These are phyloP conservation scores for Azemiops feae DNA, from an alignment of 2,113 vertebrate species.

Conservation along the genomic window DNA sequence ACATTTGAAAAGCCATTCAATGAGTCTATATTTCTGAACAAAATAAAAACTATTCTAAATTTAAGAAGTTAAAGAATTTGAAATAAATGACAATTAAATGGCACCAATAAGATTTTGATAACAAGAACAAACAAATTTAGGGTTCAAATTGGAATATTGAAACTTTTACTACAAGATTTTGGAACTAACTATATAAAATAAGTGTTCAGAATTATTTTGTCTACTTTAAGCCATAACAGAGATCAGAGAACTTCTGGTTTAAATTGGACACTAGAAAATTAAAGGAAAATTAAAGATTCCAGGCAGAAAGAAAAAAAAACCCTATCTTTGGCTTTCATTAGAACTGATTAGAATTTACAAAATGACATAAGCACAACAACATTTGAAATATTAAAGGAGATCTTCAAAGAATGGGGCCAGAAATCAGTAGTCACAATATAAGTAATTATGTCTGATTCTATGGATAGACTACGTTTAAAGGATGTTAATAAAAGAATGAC, in stretches of 20 bases:
- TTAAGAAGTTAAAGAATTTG: neutral
- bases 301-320: neutral
- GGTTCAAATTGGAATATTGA: neutral
- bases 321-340: neutral
- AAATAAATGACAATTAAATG: neutral
- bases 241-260: neutral
- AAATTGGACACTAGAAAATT: neutral
- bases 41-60: neutral
- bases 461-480: neutral
- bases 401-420: neutral
- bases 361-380: neutral
- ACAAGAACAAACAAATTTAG: neutral
- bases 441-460: neutral
- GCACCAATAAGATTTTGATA: neutral
- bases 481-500: neutral
- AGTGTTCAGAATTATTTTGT: neutral
- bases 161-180: neutral
- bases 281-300: neutral
- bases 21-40: neutral
- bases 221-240: neutral
- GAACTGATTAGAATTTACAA: neutral
- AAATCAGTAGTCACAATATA: neutral
- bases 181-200: neutral
- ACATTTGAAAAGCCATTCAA: neutral
- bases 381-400: neutral